phyloP scores from a whole-genome alignment of 2,888 invertebrate genomes.

The Petrophora chlorosata region DNA sequence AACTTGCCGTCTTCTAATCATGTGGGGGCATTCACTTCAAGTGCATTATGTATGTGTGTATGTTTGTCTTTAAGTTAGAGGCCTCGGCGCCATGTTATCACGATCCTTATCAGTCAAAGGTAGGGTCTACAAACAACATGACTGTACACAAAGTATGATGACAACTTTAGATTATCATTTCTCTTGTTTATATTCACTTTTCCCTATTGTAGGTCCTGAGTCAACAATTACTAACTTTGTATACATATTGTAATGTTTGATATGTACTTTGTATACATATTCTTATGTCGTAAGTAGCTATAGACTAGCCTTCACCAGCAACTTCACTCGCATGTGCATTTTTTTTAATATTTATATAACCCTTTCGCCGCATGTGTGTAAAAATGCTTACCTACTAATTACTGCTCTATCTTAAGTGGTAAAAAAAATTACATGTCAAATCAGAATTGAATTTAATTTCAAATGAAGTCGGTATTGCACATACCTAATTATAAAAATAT shows the following conservation, averaged over 20 bases:
- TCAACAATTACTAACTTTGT: conserved; percentile 20
- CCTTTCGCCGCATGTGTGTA: too few species aligned
- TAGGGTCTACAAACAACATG: conserved; percentile 71
- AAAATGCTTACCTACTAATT: too few species aligned
- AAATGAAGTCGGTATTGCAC: too few species aligned
- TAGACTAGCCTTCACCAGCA: too few species aligned
- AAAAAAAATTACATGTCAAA: too few species aligned
- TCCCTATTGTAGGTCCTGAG: conserved; percentile 7
- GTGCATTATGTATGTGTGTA: conserved; percentile 6
- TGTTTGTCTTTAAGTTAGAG: conserved; percentile 20
- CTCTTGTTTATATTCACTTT: conserved; percentile 23
- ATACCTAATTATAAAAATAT: too few species aligned
- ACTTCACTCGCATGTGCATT: too few species aligned
- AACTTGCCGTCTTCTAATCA: neutral
- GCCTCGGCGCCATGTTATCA: conserved; percentile 47
- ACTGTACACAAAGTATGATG: conserved; percentile 34
- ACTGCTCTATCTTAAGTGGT: too few species aligned
- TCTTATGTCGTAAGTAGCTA: too few species aligned
- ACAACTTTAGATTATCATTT: conserved; percentile 33
- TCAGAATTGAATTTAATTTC: too few species aligned
- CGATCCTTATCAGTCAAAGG: conserved; percentile 72
- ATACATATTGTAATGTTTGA: conserved; percentile 4
- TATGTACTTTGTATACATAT: too few species aligned
- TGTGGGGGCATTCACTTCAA: conserved; percentile 2
- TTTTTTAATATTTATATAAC: too few species aligned